These are phyloP conservation scores for Chaetura pelagica DNA, from an alignment of 2,113 vertebrate genomes.

Conservation along the genomic window DNA sequence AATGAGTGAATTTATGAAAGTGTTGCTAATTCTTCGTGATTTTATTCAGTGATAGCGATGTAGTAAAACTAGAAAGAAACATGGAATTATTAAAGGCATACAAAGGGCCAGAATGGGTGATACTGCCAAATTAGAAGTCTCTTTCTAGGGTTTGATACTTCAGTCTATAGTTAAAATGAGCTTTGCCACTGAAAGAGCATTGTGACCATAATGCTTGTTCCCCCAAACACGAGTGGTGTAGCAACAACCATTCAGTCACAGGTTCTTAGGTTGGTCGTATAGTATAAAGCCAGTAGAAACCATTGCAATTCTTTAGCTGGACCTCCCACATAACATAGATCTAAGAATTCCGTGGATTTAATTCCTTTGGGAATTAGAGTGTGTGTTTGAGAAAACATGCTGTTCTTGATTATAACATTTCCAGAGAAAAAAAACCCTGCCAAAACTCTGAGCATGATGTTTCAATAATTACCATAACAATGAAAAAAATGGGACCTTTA, in stretches of 20 bases:
- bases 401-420: neutral
- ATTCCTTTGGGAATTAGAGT: slow-evolving; percentile 4
- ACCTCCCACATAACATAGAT: slow-evolving; percentile 49
- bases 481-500: neutral
- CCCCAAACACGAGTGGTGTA: slow-evolving; percentile 27
- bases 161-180: slow-evolving; percentile 45
- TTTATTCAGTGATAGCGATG: neutral
- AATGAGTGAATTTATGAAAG: neutral
- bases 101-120: neutral
- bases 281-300: slow-evolving; percentile 52
- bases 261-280: slow-evolving; percentile 62
- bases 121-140: slow-evolving; percentile 11
- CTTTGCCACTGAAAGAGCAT: slow-evolving; percentile 59
- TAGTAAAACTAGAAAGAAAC: neutral
- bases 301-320: slow-evolving; percentile 38
- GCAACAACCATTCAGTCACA: slow-evolving; percentile 51
- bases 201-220: slow-evolving; percentile 36
- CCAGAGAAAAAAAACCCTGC: neutral
- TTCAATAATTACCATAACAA: neutral
- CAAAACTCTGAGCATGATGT: neutral
- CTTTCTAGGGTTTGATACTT: slow-evolving; percentile 24
- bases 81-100: neutral
- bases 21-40: neutral
- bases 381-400: neutral
- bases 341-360: slow-evolving; percentile 21